Conservation (phyloP, 2,888 invertebrate genomes). For the Leptinotarsa peninsularis region DNA sequence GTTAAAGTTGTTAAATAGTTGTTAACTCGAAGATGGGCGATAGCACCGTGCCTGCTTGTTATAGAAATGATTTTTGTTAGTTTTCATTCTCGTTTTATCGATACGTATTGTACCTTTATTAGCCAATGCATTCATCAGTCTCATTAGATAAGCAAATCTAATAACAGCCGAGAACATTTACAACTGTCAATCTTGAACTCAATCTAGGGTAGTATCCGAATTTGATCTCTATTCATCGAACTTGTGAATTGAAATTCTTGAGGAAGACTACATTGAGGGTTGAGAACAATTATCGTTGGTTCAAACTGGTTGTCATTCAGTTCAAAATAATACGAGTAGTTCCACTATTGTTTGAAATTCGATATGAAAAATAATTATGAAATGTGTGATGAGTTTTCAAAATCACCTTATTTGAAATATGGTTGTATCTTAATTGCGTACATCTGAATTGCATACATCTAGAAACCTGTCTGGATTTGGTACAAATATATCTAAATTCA, state of each 20-base stretch:
- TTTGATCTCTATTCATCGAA: slow-evolving; percentile 6
- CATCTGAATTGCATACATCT: too few species aligned
- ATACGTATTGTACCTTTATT: slow-evolving; percentile 43
- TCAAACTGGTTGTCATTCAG: too few species aligned
- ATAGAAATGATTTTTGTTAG: slow-evolving; percentile 34
- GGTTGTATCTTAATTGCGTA: too few species aligned
- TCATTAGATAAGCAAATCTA: slow-evolving; percentile 48
- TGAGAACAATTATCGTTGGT: background rate
- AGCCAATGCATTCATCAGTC: slow-evolving; percentile 38
- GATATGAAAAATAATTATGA: too few species aligned
- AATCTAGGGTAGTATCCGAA: slow-evolving; percentile 6
- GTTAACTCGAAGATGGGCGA: slow-evolving; percentile 60
- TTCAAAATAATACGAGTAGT: too few species aligned
- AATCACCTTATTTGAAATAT: too few species aligned
- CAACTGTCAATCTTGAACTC: slow-evolving; percentile 24
- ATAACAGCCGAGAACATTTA: slow-evolving; percentile 37
- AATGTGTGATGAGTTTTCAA: too few species aligned
- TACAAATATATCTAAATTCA: too few species aligned
- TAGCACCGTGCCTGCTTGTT: slow-evolving; percentile 40
- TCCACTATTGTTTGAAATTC: too few species aligned
- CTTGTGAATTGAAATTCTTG: slow-evolving; percentile 19
- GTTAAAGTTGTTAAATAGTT: slow-evolving; percentile 65
- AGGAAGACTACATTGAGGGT: background rate
- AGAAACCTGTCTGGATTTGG: too few species aligned
- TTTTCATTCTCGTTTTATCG: slow-evolving; percentile 33